phyloP scores from a whole-genome alignment of 1,140 invertebrate genomes.

The Drosophila athabasca region DNA sequence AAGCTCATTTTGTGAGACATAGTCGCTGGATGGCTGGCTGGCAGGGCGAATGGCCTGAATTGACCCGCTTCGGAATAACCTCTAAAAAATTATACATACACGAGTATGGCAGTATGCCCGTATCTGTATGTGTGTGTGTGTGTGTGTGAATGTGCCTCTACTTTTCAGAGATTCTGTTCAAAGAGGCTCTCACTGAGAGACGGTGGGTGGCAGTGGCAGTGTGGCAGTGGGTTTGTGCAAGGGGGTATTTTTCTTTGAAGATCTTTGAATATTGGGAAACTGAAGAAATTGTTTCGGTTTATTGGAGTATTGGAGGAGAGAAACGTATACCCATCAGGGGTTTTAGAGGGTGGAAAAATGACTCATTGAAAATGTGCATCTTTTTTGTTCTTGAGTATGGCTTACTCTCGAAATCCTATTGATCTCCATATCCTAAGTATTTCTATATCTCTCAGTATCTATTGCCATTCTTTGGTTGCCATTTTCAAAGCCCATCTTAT shows the following conservation, averaged over 20 bases:
- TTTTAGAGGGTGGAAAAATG: too few relatives aligned
- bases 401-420: not conserved
- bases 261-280: too few relatives aligned
- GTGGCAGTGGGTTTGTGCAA: too few relatives aligned
- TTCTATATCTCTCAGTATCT: too few relatives aligned
- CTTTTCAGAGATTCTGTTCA: conserved; percentile 27
- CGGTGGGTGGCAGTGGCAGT: too few relatives aligned
- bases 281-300: too few relatives aligned
- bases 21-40: conserved; percentile 41
- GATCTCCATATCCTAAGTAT: not conserved
- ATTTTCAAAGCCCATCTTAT: too few relatives aligned
- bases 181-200: not conserved
- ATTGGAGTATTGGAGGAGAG: too few relatives aligned
- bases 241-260: too few relatives aligned
- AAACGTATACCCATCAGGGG: too few relatives aligned
- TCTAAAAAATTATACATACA: conserved; percentile 56
- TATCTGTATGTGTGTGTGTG: conserved; percentile 4
- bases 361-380: too few relatives aligned
- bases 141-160: conserved; percentile 17
- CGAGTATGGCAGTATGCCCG: not conserved
- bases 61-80: conserved; percentile 80
- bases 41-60: conserved; percentile 80
- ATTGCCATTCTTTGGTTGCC: too few relatives aligned
- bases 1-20: conserved; percentile 34
- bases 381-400: not conserved